phyloP scores from a whole-genome alignment of 2,113 vertebrate genomes.

The Anolis carolinensis region DNA sequence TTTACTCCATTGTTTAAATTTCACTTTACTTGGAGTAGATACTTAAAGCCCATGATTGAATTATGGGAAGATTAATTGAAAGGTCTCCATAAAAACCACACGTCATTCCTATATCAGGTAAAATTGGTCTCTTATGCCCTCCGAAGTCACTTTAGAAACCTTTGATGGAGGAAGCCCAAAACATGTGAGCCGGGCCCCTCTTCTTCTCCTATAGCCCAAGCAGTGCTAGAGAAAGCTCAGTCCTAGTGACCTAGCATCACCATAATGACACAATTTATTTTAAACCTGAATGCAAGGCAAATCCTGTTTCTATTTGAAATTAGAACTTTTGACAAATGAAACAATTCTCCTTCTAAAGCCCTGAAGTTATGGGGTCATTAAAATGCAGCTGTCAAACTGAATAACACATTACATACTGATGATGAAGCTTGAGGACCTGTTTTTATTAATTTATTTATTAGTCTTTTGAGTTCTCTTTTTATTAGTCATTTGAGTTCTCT shows the following conservation, averaged over 20 bases:
- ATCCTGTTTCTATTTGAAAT: constrained; percentile 44
- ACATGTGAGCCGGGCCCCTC: background rate
- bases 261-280: background rate
- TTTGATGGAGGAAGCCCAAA: background rate
- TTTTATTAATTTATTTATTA: constrained; percentile 45
- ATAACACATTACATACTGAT: constrained; percentile 53
- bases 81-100: no score
- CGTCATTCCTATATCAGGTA: no score
- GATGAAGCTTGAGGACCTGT: constrained; percentile 54
- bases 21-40: no score
- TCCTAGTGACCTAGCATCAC: no score
- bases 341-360: constrained; percentile 35
- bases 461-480: constrained; percentile 33
- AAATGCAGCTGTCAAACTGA: constrained; percentile 53
- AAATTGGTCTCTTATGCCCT: background rate
- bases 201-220: background rate
- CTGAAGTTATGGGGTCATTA: constrained; percentile 49
- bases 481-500: constrained; percentile 24
- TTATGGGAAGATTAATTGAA: no score
- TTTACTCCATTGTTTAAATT: no score
- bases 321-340: constrained; percentile 37
- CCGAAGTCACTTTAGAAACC: background rate
- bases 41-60: no score
- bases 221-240: no score
- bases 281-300: background rate